Percentiles rank a stretch among this genome's conserved stretches.
phyloP scores from a whole-genome alignment of 2,888 invertebrate species.

The Drosophila melanocephala region DNA sequence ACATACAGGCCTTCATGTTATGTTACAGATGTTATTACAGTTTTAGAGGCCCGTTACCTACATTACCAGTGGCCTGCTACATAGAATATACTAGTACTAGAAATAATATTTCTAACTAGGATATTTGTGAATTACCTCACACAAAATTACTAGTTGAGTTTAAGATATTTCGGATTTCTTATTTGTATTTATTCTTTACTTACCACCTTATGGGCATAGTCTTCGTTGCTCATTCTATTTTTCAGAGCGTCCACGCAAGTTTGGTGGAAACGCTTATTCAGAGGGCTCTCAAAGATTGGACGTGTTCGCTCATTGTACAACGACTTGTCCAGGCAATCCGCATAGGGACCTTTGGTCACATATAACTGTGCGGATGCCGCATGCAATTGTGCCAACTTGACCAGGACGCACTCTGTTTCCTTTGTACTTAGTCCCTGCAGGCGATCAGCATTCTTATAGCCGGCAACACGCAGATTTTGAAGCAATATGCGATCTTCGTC shows the following conservation, averaged over 20 bases:
- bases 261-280: background rate
- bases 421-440: slow-evolving; percentile 69
- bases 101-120: background rate
- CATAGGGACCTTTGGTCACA: slow-evolving; percentile 59
- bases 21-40: background rate
- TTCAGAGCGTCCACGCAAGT: background rate
- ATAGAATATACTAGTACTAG: too few relatives aligned
- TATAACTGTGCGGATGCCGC: slow-evolving; percentile 79
- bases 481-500: slow-evolving; percentile 65
- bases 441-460: slow-evolving; percentile 77
- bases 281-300: background rate
- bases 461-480: slow-evolving; percentile 68
- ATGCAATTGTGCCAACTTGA: slow-evolving; percentile 81
- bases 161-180: background rate
- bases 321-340: slow-evolving; percentile 37
- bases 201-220: slow-evolving; percentile 40
- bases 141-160: background rate
- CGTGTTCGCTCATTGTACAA: slow-evolving; percentile 19
- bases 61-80: background rate
- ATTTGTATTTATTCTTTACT: slow-evolving; percentile 10
- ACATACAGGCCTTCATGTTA: background rate
- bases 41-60: background rate
- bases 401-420: slow-evolving; percentile 73
- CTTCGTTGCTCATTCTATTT: slow-evolving; percentile 30
- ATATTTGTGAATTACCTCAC: background rate